A percentile compares a stretch with the other conserved stretches of the same genome.
These are phyloP conservation scores for Crocallis elinguaria DNA, from an alignment of 2,888 invertebrate species.

Conservation along the genomic window DNA sequence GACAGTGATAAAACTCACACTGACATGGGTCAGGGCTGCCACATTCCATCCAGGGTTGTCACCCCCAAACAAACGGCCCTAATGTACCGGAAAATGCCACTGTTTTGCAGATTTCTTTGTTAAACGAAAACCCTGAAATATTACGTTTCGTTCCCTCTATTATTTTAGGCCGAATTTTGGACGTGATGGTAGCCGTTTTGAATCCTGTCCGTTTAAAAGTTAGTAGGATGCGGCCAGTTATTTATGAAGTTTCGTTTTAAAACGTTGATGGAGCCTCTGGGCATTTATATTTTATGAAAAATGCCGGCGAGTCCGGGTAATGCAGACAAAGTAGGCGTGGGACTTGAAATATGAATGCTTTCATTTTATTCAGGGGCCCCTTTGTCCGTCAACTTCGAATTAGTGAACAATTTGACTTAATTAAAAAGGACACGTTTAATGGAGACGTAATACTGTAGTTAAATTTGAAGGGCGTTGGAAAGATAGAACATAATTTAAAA, in stretches of 20 bases:
- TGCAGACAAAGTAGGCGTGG: conserved; percentile 16
- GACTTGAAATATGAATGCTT: conserved; percentile 18
- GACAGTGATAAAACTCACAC: conserved; percentile 1
- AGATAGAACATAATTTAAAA: too few relatives aligned
- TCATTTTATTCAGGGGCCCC: background rate
- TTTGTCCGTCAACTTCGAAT: conserved; percentile 1
- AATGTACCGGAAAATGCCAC: conserved; percentile 1
- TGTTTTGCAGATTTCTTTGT: conserved; percentile 6
- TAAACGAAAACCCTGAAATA: conserved; percentile 3
- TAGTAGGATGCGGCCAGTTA: background rate
- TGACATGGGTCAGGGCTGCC: conserved; percentile 10
- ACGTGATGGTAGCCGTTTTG: background rate
- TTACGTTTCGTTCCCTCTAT: background rate
- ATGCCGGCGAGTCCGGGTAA: conserved; percentile 6
- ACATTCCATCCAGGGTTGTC: conserved; percentile 1
- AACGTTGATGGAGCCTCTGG: background rate
- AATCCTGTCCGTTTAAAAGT: background rate
- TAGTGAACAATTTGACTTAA: conserved; percentile 6
- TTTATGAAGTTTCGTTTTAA: conserved; percentile 2
- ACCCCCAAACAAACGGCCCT: conserved; percentile 3
- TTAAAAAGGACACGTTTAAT: background rate
- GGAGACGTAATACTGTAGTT: background rate
- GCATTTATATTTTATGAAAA: conserved; percentile 17
- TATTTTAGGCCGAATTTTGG: background rate
- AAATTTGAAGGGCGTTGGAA: background rate